phyloP scores from a whole-genome alignment of 2,113 vertebrate species.

The Jacana jacana region DNA sequence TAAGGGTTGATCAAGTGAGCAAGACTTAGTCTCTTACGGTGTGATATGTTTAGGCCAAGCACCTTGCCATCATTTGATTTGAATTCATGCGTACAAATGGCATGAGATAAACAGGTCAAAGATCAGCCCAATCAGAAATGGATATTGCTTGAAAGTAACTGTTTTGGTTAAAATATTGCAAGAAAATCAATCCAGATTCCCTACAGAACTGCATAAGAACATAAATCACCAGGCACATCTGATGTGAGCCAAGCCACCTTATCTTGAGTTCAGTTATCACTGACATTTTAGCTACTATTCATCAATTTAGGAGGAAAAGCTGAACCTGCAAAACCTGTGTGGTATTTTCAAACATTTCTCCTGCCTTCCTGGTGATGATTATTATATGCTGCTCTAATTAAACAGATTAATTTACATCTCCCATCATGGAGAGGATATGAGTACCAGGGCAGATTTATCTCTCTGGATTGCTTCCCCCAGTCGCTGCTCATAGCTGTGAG shows the following conservation, averaged over 20 bases:
- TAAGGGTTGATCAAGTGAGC: background rate
- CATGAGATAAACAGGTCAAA: background rate
- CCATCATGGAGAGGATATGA: background rate
- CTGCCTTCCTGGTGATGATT: slow-evolving; percentile 1
- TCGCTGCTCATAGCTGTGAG: background rate
- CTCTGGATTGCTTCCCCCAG: background rate
- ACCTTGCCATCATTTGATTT: background rate
- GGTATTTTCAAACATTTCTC: background rate
- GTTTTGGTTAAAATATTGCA: slow-evolving; percentile 5
- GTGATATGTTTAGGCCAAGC: background rate
- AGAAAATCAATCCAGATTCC: background rate
- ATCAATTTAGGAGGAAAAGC: background rate
- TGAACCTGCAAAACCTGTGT: background rate
- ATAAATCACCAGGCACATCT: background rate
- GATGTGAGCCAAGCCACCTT: background rate
- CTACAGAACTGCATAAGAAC: background rate
- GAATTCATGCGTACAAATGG: background rate
- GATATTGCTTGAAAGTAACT: background rate
- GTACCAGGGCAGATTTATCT: background rate
- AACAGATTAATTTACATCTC: slow-evolving; percentile 32
- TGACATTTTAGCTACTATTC: background rate
- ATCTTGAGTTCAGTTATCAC: background rate
- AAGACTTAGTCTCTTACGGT: background rate
- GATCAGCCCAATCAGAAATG: background rate
- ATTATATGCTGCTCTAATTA: slow-evolving; percentile 40